Percentiles rank a stretch among this genome's conserved stretches.
phyloP scores from a whole-genome alignment of 2,888 invertebrate genomes.

The Oligia strigilis region DNA sequence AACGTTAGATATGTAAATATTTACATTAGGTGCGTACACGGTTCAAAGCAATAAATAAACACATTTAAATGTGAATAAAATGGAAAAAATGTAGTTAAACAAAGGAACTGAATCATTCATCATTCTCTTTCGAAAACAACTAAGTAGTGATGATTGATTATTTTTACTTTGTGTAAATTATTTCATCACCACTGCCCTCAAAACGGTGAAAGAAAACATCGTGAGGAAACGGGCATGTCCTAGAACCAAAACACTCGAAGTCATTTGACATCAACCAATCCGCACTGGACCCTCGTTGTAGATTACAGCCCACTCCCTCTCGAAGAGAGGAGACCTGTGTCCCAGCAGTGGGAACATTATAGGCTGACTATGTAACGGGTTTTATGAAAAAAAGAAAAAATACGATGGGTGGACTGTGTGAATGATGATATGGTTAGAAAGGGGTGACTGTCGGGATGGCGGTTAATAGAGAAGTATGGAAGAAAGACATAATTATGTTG shows the following conservation, averaged over 20 bases:
- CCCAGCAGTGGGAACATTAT: neutral
- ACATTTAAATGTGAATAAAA: slow-evolving; percentile 43
- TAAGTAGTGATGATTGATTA: neutral
- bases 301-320: neutral
- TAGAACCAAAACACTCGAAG: neutral
- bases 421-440: too few species aligned
- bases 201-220: neutral
- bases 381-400: neutral
- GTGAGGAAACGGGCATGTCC: neutral
- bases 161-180: neutral
- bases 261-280: neutral
- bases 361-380: neutral
- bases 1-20: slow-evolving; percentile 38
- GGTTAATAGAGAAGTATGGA: too few species aligned
- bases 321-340: neutral
- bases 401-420: too few species aligned
- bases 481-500: too few species aligned
- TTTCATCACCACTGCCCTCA: neutral
- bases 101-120: slow-evolving; percentile 5
- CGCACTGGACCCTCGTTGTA: neutral
- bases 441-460: too few species aligned
- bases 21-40: slow-evolving; percentile 28
- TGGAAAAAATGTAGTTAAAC: slow-evolving; percentile 16
- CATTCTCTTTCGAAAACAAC: neutral
- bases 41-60: slow-evolving; percentile 43